Conservation (phyloP, 2,888 invertebrate species). For the Sinhomidia bicolor region DNA sequence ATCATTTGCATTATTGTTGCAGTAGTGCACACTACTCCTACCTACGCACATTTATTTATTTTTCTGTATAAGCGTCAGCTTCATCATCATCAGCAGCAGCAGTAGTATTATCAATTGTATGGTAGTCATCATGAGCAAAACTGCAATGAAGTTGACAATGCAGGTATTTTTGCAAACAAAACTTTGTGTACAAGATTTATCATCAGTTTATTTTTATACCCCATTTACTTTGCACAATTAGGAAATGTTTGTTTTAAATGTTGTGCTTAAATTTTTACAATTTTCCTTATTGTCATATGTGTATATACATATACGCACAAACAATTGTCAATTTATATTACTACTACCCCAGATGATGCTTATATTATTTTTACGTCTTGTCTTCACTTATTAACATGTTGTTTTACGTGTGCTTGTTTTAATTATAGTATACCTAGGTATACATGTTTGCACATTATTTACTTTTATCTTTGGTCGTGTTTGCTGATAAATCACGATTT, state of each 20-base stretch:
- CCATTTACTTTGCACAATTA: neutral
- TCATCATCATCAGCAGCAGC: neutral
- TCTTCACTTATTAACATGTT: neutral
- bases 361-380: neutral
- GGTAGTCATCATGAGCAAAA: neutral
- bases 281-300: slow-evolving; percentile 12
- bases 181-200: neutral
- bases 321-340: no score
- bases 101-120: neutral
- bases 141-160: slow-evolving; percentile 33
- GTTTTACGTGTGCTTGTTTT: neutral
- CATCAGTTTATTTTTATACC: neutral
- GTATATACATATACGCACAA: neutral
- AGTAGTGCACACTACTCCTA: neutral
- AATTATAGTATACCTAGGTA: neutral
- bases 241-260: slow-evolving; percentile 12
- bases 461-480: neutral
- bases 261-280: neutral
- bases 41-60: neutral
- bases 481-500: neutral
- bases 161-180: neutral
- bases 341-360: no score
- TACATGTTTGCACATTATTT: neutral
- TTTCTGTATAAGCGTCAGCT: no score
- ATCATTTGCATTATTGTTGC: slow-evolving; percentile 11